Evolutionary conservation across 2,797 vertebrate species (phyloP), one percentile per base, ranked within the genome.

Genomic region (Anguilla obscura): DNA sequence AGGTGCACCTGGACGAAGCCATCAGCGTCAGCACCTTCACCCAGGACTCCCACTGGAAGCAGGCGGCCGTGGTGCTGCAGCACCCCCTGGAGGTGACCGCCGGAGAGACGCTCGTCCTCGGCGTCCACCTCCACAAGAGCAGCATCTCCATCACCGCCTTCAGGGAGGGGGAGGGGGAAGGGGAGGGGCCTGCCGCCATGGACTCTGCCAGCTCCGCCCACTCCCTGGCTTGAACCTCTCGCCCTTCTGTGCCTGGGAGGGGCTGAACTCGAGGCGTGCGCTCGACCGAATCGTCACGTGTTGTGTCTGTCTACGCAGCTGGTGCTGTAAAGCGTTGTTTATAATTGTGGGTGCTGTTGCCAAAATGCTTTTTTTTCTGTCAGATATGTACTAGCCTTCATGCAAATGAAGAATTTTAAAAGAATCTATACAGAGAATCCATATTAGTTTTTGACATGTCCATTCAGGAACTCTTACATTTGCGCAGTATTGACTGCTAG

Each of bases 31-130:
- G 97, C 90, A 99, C 98, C 21, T 96, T 97, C 21, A 95, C 93
- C 88, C 93, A 95, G 84, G 95, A 94, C 88, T 99, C 99, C 0
- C 98, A 99, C 94, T 99, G 98, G 98, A 99, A 98, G 92, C 98
- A 99, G 93, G 99, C 98, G 0, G 98, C 98, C 0, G 97, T 96
- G 69, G 97, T 99, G 89, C 94, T 99, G 24, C 96, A 98, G 88
- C 93, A 95, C 58, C 97, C 98, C 1, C 93, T 99, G 88, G 90
- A 92, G 63, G 98, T 99, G 40, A 92, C 91, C 24, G 90, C 50
- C 0, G 97, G 97, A 76, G 96, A 98, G 86, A 96, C 97, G 92
- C 94, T 99, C 85, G 45, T 92, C 8, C 97, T 99, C 9, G 89
- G 89, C 0, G 93, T 99, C 86, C 97, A 96, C 88, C 96, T 98